These are phyloP conservation scores for Pristionchus japonicus DNA, from an alignment of 2,888 invertebrate genomes.

Conservation along the genomic window DNA sequence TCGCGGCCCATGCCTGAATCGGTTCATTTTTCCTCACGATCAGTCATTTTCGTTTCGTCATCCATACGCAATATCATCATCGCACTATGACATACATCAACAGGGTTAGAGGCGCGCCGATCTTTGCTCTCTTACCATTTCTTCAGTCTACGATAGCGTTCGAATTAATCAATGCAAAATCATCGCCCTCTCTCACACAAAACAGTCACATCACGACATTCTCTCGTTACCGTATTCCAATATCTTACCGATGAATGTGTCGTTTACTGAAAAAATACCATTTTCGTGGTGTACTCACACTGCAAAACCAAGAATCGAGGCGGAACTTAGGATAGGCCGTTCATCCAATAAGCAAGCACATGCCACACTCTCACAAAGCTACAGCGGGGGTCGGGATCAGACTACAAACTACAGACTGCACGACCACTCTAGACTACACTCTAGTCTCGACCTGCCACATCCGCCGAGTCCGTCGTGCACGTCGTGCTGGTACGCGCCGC, in stretches of 20 bases:
- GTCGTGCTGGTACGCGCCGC: neutral
- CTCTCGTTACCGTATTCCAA: constrained; percentile 18
- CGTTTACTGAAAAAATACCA: constrained; percentile 87
- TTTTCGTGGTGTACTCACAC: neutral
- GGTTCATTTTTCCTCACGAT: neutral
- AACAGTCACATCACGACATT: constrained; percentile 50
- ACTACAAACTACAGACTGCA: constrained; percentile 13
- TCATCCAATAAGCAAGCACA: neutral
- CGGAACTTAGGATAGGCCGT: neutral
- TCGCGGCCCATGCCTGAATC: constrained; percentile 96
- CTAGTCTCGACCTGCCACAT: constrained; percentile 24
- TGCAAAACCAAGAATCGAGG: constrained; percentile 13
- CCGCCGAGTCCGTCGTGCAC: constrained; percentile 26
- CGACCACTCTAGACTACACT: neutral
- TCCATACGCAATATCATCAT: too few relatives aligned
- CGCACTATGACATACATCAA: constrained; percentile 6
- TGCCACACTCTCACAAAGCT: neutral
- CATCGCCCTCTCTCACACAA: neutral
- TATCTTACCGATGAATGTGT: constrained; percentile 99
- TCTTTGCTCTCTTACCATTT: neutral
- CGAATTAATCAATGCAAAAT: neutral
- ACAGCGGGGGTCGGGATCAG: neutral
- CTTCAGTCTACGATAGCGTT: neutral
- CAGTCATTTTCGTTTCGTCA: too few relatives aligned
- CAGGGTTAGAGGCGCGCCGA: neutral